Evolutionary conservation across 2,888 invertebrate genomes (phyloP).

Genomic region (Pseudoips prasinana): DNA sequence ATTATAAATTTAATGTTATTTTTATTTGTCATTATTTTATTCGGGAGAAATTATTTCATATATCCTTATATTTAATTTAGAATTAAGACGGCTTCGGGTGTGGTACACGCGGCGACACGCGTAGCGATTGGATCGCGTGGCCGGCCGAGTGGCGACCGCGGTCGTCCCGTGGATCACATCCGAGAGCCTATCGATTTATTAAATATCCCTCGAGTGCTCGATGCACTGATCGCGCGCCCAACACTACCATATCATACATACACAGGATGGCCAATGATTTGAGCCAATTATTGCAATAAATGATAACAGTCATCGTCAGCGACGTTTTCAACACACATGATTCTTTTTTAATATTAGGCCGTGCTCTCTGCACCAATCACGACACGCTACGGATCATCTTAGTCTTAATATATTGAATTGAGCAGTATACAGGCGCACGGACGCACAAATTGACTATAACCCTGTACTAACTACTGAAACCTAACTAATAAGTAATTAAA

Average conservation of each 20-base stretch:
- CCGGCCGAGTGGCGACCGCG: constrained; percentile 8
- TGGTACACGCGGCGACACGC: constrained; percentile 16
- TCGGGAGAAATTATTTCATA: constrained; percentile 30
- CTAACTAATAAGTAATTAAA: constrained; percentile 63
- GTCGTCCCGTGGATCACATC: constrained; percentile 17
- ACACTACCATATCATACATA: constrained; percentile 17
- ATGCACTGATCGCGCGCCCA: constrained; percentile 14
- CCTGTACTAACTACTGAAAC: constrained; percentile 71
- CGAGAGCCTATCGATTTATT: constrained; percentile 29
- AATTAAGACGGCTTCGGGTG: constrained; percentile 31
- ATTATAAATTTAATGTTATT: constrained; percentile 25
- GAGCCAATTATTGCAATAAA: constrained; percentile 42
- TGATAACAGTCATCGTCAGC: constrained; percentile 43
- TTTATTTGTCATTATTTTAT: constrained; percentile 27
- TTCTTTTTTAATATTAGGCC: constrained; percentile 54
- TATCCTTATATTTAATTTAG: constrained; percentile 40
- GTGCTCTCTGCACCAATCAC: constrained; percentile 55
- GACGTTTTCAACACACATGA: constrained; percentile 37
- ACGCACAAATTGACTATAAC: constrained; percentile 74
- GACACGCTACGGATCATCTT: constrained; percentile 56
- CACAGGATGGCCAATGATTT: constrained; percentile 29
- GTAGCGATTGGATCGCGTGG: constrained; percentile 4
- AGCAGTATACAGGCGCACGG: constrained; percentile 75
- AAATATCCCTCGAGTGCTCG: constrained; percentile 22
- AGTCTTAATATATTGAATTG: constrained; percentile 71